Evolutionary conservation across 2,888 invertebrate species (phyloP).

Genomic region (Mantis religiosa): DNA sequence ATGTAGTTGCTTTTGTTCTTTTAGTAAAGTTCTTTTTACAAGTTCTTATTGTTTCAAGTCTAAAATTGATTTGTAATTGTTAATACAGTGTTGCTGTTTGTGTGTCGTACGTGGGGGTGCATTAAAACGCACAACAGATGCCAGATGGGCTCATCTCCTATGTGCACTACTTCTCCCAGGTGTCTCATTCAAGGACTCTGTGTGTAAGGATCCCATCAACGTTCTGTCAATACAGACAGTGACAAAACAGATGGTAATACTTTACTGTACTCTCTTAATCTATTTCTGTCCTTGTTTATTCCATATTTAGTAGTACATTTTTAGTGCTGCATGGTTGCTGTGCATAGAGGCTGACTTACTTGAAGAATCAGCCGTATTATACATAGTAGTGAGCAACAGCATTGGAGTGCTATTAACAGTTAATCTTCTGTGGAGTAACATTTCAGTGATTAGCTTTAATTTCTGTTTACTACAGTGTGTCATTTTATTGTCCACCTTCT

Average conservation of each 20-base stretch:
- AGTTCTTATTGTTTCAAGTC: too few species aligned
- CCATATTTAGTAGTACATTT: neutral
- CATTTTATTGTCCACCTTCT: too few species aligned
- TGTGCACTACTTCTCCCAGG: constrained; percentile 63
- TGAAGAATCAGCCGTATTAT: too few species aligned
- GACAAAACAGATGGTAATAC: constrained; percentile 6
- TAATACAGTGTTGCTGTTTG: constrained; percentile 48
- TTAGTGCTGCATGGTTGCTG: neutral
- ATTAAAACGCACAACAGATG: constrained; percentile 58
- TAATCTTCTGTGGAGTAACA: too few species aligned
- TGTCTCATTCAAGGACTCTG: constrained; percentile 55
- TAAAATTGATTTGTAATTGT: too few species aligned
- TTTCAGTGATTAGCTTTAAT: too few species aligned
- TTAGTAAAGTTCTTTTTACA: too few species aligned
- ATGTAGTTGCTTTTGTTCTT: too few species aligned
- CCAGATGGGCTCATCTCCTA: constrained; percentile 61
- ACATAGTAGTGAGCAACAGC: too few species aligned
- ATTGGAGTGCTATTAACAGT: too few species aligned
- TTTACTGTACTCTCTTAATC: neutral
- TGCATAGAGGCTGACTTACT: too few species aligned
- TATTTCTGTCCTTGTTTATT: neutral
- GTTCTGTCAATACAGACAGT: constrained; percentile 16
- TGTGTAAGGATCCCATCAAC: constrained; percentile 41
- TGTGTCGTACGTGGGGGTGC: constrained; percentile 59
- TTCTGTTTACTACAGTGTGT: too few species aligned